Evolutionary conservation across 2,888 invertebrate species (phyloP).

Genomic region (Cheilosia scutellata): DNA sequence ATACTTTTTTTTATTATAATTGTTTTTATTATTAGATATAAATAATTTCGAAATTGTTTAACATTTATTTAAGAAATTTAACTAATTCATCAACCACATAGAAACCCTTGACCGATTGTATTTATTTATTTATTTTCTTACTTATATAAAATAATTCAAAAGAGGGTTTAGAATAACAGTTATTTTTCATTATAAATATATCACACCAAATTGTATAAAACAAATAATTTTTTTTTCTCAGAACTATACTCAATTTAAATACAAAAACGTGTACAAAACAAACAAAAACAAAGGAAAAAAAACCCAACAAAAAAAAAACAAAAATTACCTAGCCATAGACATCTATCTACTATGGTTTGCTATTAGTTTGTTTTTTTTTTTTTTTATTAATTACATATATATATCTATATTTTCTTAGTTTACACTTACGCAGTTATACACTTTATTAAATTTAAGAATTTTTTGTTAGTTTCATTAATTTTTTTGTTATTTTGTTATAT

Average conservation of each 20-base stretch:
- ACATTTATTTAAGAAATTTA: slow-evolving; percentile 51
- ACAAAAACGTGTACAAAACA: neutral
- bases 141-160: slow-evolving; percentile 7
- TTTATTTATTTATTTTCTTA: neutral
- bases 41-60: slow-evolving; percentile 28
- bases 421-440: slow-evolving; percentile 40
- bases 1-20: neutral
- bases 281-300: slow-evolving; percentile 2
- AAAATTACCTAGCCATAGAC: slow-evolving; percentile 61
- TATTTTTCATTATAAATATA: slow-evolving; percentile 43
- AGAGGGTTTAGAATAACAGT: slow-evolving; percentile 3
- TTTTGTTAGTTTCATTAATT: neutral
- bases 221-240: slow-evolving; percentile 9
- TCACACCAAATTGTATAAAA: slow-evolving; percentile 65
- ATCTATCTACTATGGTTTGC: slow-evolving; percentile 59
- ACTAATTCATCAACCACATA: slow-evolving; percentile 66
- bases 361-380: slow-evolving; percentile 19
- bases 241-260: slow-evolving; percentile 19
- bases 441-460: slow-evolving; percentile 14
- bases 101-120: slow-evolving; percentile 49
- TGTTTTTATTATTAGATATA: slow-evolving; percentile 5
- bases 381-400: neutral
- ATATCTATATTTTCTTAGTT: slow-evolving; percentile 51
- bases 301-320: slow-evolving; percentile 11
- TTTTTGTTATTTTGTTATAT: slow-evolving; percentile 7